These are phyloP conservation scores for Thermophis baileyi DNA, from an alignment of 2,113 vertebrate genomes.

Conservation along the genomic window DNA sequence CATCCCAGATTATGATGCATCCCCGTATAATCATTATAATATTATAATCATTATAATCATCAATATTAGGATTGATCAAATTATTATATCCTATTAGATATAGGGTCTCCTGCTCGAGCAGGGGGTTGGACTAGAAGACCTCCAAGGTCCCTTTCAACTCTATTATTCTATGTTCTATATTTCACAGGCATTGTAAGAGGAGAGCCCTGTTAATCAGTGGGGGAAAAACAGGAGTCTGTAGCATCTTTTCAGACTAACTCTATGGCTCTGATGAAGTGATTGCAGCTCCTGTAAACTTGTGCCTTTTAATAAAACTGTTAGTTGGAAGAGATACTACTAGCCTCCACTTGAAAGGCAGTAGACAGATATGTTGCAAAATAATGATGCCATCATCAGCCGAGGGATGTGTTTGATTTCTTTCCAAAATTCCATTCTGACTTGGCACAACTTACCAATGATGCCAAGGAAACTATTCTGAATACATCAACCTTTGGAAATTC, in stretches of 20 bases:
- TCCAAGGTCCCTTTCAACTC: background rate
- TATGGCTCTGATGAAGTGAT: background rate
- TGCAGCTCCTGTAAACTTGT: background rate
- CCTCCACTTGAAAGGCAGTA: background rate
- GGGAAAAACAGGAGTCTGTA: background rate
- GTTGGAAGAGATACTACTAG: background rate
- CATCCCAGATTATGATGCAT: background rate
- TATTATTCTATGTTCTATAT: background rate
- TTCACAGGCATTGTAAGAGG: background rate
- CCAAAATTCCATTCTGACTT: background rate
- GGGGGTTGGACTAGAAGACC: background rate
- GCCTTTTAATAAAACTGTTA: background rate
- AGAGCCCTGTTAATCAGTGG: background rate
- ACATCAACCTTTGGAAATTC: background rate
- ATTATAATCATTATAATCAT: no score
- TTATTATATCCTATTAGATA: background rate
- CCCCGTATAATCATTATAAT: no score
- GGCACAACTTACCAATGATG: background rate
- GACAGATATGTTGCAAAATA: background rate
- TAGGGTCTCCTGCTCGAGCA: background rate
- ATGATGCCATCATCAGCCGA: background rate
- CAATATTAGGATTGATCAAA: background rate
- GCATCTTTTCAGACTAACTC: background rate
- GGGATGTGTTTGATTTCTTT: background rate
- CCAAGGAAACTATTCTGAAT: background rate